Evolutionary conservation across 2,888 invertebrate genomes (phyloP).

Genomic region (Nymphalis urticae): DNA sequence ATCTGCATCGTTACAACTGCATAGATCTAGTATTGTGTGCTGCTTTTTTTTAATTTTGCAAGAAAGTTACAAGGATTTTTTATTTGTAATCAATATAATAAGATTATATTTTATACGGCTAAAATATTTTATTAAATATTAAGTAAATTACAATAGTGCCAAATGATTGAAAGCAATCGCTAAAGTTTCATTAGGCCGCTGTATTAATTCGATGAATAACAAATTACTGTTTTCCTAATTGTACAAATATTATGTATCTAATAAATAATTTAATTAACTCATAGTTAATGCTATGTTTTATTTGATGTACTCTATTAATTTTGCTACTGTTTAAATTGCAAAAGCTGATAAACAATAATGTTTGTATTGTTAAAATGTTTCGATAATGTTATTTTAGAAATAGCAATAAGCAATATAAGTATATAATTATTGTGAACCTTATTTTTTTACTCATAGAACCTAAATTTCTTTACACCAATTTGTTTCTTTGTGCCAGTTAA

Average conservation of each 20-base stretch:
- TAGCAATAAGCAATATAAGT: too few species aligned
- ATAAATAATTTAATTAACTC: background rate
- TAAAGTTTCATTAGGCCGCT: background rate
- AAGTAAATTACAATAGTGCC: too few species aligned
- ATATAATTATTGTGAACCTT: too few species aligned
- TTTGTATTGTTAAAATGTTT: background rate
- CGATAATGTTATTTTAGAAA: background rate
- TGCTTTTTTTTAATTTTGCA: background rate
- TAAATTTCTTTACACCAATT: too few species aligned
- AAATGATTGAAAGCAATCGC: background rate
- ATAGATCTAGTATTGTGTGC: background rate
- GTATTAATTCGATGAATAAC: slow-evolving; percentile 2
- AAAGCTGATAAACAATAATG: background rate
- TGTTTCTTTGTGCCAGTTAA: too few species aligned
- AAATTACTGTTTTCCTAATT: background rate
- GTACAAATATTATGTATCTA: background rate
- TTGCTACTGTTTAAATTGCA: background rate
- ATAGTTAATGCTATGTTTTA: slow-evolving; percentile 4
- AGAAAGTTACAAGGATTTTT: too few species aligned
- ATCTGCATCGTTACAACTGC: too few species aligned
- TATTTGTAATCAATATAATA: too few species aligned
- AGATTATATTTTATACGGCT: too few species aligned
- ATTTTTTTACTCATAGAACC: too few species aligned
- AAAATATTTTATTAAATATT: too few species aligned
- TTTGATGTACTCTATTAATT: background rate